Percentiles rank a stretch among this genome's conserved stretches.
phyloP scores from a whole-genome alignment of 1,140 invertebrate species.

The Drosophila neocordata region DNA sequence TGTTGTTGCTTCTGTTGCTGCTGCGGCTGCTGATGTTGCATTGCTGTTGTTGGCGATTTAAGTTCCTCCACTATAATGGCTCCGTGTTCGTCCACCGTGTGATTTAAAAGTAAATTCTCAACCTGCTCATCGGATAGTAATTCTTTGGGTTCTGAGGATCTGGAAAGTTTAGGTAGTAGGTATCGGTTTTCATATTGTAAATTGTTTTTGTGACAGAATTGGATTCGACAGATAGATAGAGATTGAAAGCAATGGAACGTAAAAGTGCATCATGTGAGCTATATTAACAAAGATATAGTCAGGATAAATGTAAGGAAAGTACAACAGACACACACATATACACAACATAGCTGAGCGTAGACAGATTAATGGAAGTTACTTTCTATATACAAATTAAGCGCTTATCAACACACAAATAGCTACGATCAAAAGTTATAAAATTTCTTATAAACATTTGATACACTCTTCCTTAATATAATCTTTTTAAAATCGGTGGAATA shows the following conservation, averaged over 20 bases:
- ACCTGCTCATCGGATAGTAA: conserved; percentile 82
- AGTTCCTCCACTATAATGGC: conserved; percentile 77
- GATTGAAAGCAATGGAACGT: conserved; percentile 10
- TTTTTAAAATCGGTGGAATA: neutral
- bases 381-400: neutral
- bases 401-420: no score
- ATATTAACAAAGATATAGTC: neutral
- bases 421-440: no score
- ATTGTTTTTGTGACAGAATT: conserved; percentile 12
- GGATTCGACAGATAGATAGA: conserved; percentile 19
- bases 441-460: no score
- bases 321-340: neutral
- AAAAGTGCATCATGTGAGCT: conserved; percentile 7
- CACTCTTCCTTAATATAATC: no score
- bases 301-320: neutral
- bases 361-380: neutral
- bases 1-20: conserved; percentile 51
- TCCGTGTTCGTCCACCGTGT: conserved; percentile 75
- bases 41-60: conserved; percentile 70
- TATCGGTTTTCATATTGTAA: conserved; percentile 41
- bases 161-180: conserved; percentile 61
- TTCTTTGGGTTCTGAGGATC: conserved; percentile 81
- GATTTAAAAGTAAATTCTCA: conserved; percentile 81
- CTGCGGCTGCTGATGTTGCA: conserved; percentile 35
- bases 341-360: conserved; percentile 3